Evolutionary conservation across 2,888 invertebrate genomes (phyloP).

Genomic region (Keiferia lycopersicella): DNA sequence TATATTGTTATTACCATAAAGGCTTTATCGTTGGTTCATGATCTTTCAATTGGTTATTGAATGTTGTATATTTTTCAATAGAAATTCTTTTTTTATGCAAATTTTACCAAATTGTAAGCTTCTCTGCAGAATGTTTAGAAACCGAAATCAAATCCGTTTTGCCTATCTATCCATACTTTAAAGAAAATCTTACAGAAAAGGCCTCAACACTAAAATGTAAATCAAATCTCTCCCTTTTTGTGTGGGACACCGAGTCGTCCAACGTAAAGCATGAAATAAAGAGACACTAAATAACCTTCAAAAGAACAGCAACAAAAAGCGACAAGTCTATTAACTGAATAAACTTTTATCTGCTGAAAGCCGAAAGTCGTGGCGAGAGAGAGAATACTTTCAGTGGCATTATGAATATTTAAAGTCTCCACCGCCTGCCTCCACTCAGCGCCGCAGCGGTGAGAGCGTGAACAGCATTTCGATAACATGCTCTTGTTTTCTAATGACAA

Average conservation of each 20-base stretch:
- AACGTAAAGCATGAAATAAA: background rate
- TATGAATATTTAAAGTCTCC: constrained; percentile 19
- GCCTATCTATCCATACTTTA: too few species aligned
- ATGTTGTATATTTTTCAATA: background rate
- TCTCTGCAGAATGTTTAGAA: too few species aligned
- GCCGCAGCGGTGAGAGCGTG: background rate
- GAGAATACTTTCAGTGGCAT: constrained; percentile 13
- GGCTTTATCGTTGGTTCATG: background rate
- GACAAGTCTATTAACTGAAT: background rate
- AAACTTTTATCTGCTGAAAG: background rate
- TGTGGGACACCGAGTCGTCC: too few species aligned
- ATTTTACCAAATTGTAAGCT: too few species aligned
- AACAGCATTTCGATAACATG: constrained; percentile 9
- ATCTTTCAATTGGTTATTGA: constrained; percentile 8
- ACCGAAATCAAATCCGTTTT: too few species aligned
- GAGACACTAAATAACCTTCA: background rate
- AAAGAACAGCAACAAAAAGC: background rate
- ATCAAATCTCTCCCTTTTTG: too few species aligned
- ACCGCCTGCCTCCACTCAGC: background rate
- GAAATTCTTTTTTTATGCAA: background rate
- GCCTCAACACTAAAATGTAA: too few species aligned
- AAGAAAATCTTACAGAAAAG: background rate
- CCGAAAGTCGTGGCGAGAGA: background rate
- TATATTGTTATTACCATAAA: constrained; percentile 1
- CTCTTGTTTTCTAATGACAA: too few species aligned